These are phyloP conservation scores for Melipona quadrifasciata DNA, from an alignment of 1,140 invertebrate genomes.

Conservation along the genomic window DNA sequence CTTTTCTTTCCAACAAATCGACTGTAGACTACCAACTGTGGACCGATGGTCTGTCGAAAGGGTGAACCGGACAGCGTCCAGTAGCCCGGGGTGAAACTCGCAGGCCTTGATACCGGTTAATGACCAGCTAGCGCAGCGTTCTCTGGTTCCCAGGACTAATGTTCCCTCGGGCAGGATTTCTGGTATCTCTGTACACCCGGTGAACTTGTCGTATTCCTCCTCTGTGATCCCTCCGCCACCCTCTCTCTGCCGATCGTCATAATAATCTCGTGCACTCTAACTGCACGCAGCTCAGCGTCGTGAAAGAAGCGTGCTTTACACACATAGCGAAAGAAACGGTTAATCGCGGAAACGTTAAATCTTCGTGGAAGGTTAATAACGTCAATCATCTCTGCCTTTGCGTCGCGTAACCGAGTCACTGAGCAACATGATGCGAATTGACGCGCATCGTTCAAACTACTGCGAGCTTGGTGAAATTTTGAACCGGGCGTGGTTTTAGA, in stretches of 20 bases:
- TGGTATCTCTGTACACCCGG: slow-evolving; percentile 51
- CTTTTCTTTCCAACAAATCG: slow-evolving; percentile 46
- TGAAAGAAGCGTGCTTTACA: slow-evolving; percentile 69
- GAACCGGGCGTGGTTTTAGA: background rate
- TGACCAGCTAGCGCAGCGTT: slow-evolving; percentile 53
- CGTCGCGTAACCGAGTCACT: slow-evolving; percentile 47
- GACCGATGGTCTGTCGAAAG: slow-evolving; percentile 37
- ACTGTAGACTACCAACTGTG: slow-evolving; percentile 30
- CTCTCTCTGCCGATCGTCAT: slow-evolving; percentile 34
- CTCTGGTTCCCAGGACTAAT: slow-evolving; percentile 69
- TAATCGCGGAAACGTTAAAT: slow-evolving; percentile 65
- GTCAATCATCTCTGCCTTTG: slow-evolving; percentile 54
- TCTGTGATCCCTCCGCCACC: background rate
- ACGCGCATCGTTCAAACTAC: slow-evolving; percentile 20
- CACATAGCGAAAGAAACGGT: slow-evolving; percentile 67
- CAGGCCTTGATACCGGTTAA: slow-evolving; percentile 49
- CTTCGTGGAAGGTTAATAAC: slow-evolving; percentile 33
- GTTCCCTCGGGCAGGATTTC: slow-evolving; percentile 65
- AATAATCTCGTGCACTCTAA: slow-evolving; percentile 70
- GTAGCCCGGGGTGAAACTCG: slow-evolving; percentile 60
- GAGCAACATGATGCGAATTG: slow-evolving; percentile 56
- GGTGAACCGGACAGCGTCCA: slow-evolving; percentile 53
- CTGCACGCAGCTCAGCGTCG: slow-evolving; percentile 38
- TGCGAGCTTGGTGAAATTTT: background rate
- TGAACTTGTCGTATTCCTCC: slow-evolving; percentile 43